These are phyloP conservation scores for Triplophysa rosa DNA, from an alignment of 2,113 vertebrate species.

Conservation along the genomic window DNA sequence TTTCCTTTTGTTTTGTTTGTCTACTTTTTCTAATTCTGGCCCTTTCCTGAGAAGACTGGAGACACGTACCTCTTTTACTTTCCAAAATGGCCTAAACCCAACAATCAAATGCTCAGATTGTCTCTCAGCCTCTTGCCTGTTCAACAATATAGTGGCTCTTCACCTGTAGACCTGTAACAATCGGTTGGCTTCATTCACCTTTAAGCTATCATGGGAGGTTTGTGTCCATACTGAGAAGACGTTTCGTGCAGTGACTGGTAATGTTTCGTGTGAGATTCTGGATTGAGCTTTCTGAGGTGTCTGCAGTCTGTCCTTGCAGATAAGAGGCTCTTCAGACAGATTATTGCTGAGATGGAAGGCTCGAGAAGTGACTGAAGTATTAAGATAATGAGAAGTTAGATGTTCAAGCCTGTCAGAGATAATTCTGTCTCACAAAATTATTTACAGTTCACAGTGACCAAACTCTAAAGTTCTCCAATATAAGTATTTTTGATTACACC, in stretches of 20 bases:
- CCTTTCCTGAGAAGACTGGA: background rate
- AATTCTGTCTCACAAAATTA: background rate
- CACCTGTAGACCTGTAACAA: slow-evolving; percentile 34
- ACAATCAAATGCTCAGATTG: background rate
- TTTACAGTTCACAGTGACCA: background rate
- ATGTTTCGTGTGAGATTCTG: slow-evolving; percentile 10
- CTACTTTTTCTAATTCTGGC: slow-evolving; percentile 21
- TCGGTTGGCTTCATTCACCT: slow-evolving; percentile 18
- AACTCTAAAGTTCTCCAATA: slow-evolving; percentile 9
- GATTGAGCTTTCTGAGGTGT: background rate
- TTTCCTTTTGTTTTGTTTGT: background rate
- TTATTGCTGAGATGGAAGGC: slow-evolving; percentile 18
- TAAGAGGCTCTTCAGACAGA: slow-evolving; percentile 21
- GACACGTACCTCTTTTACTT: background rate
- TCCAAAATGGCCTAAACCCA: background rate
- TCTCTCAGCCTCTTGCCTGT: slow-evolving; percentile 21
- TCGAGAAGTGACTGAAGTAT: slow-evolving; percentile 5
- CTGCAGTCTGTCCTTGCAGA: slow-evolving; percentile 32
- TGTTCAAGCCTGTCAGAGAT: background rate
- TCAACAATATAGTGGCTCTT: background rate
- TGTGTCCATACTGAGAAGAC: background rate
- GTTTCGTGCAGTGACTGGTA: background rate
- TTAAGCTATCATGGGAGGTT: background rate
- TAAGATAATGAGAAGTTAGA: slow-evolving; percentile 14
- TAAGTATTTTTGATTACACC: slow-evolving; percentile 31